Percentiles rank a stretch among this genome's conserved stretches.
These are phyloP conservation scores for Momotus momota DNA, from an alignment of 2,797 vertebrate genomes.

Conservation along the genomic window DNA sequence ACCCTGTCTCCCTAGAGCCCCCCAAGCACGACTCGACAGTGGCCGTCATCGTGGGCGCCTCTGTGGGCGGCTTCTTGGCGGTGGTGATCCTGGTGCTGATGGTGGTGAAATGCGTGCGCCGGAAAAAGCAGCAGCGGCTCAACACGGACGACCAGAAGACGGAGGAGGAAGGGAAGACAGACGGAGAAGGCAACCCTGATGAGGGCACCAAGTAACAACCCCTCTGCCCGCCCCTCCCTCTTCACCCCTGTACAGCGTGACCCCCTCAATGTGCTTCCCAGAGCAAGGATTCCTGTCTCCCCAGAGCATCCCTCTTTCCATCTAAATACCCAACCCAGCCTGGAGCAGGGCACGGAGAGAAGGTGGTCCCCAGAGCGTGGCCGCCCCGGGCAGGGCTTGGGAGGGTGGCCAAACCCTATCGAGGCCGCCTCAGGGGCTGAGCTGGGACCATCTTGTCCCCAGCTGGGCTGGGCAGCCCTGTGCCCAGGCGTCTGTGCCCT, in stretches of 20 bases:
- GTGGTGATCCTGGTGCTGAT: constrained; percentile 95
- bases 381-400: background rate
- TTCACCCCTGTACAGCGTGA: constrained; percentile 40
- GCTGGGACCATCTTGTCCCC: background rate
- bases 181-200: constrained; percentile 89
- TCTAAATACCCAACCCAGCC: constrained; percentile 3
- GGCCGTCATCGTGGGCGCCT: constrained; percentile 93
- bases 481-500: background rate
- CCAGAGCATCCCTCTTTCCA: constrained; percentile 49
- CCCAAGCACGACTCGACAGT: constrained; percentile 94
- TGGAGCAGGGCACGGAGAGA: background rate
- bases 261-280: constrained; percentile 41
- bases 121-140: constrained; percentile 93
- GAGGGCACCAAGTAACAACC: constrained; percentile 90
- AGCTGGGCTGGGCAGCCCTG: background rate
- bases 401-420: background rate
- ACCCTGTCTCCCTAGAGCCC: constrained; percentile 79
- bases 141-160: constrained; percentile 95
- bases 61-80: constrained; percentile 92
- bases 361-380: background rate
- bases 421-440: background rate
- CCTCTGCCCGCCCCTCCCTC: background rate
- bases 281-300: constrained; percentile 56
- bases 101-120: constrained; percentile 93
- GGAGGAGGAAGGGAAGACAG: constrained; percentile 95